phyloP scores from a whole-genome alignment of 2,797 vertebrate genomes.

The Rhabdomys pumilio region DNA sequence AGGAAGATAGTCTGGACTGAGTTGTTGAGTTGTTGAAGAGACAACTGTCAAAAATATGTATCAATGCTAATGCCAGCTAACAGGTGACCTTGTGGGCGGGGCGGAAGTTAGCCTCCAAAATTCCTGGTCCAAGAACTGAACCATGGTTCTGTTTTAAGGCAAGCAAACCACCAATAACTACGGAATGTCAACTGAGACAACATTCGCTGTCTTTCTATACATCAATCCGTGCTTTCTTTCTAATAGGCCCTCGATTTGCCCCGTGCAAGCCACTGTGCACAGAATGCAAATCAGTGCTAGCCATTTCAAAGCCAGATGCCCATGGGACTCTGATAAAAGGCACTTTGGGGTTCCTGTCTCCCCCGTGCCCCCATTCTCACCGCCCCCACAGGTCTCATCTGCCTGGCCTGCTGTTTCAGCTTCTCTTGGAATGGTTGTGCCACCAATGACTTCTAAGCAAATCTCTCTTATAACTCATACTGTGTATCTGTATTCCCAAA shows the following conservation, averaged over 20 bases:
- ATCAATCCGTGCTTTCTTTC: not conserved
- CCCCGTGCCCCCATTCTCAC: not conserved
- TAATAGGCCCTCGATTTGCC: not conserved
- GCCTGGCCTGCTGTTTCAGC: not conserved
- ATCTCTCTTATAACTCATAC: not conserved
- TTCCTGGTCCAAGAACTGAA: constrained; percentile 72
- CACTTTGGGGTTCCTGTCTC: not conserved
- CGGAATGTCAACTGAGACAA: not conserved
- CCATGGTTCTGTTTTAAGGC: constrained; percentile 68
- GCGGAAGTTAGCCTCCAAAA: constrained; percentile 79
- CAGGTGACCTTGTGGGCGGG: constrained; percentile 74
- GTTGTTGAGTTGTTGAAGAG: not conserved
- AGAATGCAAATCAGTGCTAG: not conserved
- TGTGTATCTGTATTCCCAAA: not conserved
- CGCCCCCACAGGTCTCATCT: too few species aligned
- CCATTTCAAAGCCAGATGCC: not conserved
- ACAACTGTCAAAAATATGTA: not conserved
- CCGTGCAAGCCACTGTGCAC: not conserved
- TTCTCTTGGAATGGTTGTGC: not conserved
- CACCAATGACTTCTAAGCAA: not conserved
- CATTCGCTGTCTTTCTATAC: not conserved
- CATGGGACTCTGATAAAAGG: not conserved
- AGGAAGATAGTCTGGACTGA: not conserved
- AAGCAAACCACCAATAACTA: constrained; percentile 72
- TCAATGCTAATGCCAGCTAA: not conserved